phyloP scores from a whole-genome alignment of 2,888 invertebrate genomes.

The Danaus chrysippus region DNA sequence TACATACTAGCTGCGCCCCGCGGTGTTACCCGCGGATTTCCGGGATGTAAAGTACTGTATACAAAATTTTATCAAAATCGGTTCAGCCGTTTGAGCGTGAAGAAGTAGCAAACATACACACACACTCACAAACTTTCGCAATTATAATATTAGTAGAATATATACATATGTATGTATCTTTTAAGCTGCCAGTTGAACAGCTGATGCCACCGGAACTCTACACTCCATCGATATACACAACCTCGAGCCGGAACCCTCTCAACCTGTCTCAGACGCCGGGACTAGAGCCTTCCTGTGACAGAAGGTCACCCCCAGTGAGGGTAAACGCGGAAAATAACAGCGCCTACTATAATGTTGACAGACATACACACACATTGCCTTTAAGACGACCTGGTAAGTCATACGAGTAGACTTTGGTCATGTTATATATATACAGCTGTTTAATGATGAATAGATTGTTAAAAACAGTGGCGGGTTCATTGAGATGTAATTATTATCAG shows the following conservation, averaged over 20 bases:
- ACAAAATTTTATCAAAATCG: no score
- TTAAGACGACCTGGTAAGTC: constrained; percentile 47
- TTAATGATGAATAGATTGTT: no score
- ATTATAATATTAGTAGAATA: background rate
- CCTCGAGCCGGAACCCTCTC: constrained; percentile 57
- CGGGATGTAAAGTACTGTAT: no score
- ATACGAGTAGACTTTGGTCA: background rate
- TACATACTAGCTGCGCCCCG: no score
- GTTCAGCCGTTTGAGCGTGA: no score
- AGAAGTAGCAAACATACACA: no score
- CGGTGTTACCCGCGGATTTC: no score
- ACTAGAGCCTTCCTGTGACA: constrained; percentile 44
- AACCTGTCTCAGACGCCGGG: constrained; percentile 64
- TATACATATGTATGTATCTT: constrained; percentile 13
- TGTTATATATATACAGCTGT: no score
- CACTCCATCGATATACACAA: constrained; percentile 60
- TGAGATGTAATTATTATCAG: no score
- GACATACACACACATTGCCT: constrained; percentile 55
- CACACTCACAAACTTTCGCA: no score
- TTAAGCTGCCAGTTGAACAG: constrained; percentile 66
- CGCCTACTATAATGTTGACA: constrained; percentile 44
- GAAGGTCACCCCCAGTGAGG: constrained; percentile 54
- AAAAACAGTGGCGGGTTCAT: no score
- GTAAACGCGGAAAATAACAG: constrained; percentile 59
- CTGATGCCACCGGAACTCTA: constrained; percentile 68